Percentiles rank a stretch among this genome's conserved stretches.
phyloP scores from a whole-genome alignment of 2,797 vertebrate genomes.

The Protosalanx chinensis region DNA sequence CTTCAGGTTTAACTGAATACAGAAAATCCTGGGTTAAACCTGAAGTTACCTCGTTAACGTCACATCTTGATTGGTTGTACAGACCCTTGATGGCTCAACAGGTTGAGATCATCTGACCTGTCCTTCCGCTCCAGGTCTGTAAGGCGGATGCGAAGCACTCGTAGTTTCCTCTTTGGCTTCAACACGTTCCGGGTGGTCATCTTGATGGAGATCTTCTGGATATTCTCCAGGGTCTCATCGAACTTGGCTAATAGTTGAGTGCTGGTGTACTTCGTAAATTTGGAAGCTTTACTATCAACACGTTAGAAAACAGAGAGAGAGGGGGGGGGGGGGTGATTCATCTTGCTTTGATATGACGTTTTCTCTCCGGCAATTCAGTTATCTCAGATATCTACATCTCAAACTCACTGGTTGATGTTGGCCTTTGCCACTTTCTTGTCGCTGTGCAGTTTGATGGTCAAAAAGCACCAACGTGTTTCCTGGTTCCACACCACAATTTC shows the following conservation, averaged over 20 bases:
- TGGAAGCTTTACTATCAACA: constrained; percentile 51
- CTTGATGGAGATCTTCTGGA: constrained; percentile 61
- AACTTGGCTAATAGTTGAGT: constrained; percentile 67
- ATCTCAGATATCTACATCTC: not conserved
- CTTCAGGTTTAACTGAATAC: too few relatives aligned
- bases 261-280: constrained; percentile 59
- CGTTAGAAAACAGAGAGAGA: not conserved
- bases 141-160: constrained; percentile 67
- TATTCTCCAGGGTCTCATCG: constrained; percentile 51
- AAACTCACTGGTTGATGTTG: constrained; percentile 68
- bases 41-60: too few relatives aligned
- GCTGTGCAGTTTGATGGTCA: constrained; percentile 65
- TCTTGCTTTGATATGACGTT: not conserved
- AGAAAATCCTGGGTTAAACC: too few relatives aligned
- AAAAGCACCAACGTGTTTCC: constrained; percentile 58
- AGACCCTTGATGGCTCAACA: not conserved
- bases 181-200: constrained; percentile 56
- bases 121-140: constrained; percentile 51
- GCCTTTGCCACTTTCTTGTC: constrained; percentile 51
- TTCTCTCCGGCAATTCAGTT: not conserved
- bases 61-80: too few relatives aligned
- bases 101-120: constrained; percentile 39
- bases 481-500: constrained; percentile 73
- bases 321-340: not conserved
- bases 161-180: constrained; percentile 63